Base-by-base conservation (phyloP, 2,113 vertebrate species). In the Rhipidura dahli region DNA sequence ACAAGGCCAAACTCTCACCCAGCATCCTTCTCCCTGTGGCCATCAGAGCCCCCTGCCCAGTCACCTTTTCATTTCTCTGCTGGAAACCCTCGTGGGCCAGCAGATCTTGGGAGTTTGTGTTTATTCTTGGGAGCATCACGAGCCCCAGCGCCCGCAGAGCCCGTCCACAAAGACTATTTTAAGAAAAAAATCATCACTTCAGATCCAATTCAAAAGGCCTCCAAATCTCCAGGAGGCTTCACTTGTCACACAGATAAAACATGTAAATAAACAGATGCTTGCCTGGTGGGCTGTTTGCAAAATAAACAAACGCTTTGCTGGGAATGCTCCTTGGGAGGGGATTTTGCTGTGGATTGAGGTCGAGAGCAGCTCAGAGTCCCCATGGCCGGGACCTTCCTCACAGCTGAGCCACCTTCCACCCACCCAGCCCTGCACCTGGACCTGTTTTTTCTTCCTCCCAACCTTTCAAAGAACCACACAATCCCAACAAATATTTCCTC, bases 251-350 rank as follows among this genome's bases (percentile, higher is more conserved):
- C 70, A 27, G 39, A 93, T 83, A 77, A 93, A 82, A 78, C 72
- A 92, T 82, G 90, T 64, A 95, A 90, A 93, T 71, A 91, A 97
- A 83, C 94, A 96, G 87, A 70, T 64, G 88, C 83, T 83, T 54
- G 81, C 89, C 84, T 78, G 91, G 28, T 68, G 70, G 68, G 76
- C 75, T 66, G 22, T 66, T 91, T 76, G 87, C 76, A 66, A 84
- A 92, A 92, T 5, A 95, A 93, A 91, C 71, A 85, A 78, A 92
- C 1, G 18, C 12, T 24, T 54, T 37, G 53, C 75, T 22, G 84
- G 94, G 85, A 73, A 30, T 10, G 73, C 84, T 92, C 82, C 68
- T 92, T 2, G 13, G 39, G 65, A 82, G 51, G 42, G 64, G 33
- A 3, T 11, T 20, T 5, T 30, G 57, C 54, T 23, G 6, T 13